phyloP scores from a whole-genome alignment of 2,113 vertebrate species.

The Pogonocichla stellata region DNA sequence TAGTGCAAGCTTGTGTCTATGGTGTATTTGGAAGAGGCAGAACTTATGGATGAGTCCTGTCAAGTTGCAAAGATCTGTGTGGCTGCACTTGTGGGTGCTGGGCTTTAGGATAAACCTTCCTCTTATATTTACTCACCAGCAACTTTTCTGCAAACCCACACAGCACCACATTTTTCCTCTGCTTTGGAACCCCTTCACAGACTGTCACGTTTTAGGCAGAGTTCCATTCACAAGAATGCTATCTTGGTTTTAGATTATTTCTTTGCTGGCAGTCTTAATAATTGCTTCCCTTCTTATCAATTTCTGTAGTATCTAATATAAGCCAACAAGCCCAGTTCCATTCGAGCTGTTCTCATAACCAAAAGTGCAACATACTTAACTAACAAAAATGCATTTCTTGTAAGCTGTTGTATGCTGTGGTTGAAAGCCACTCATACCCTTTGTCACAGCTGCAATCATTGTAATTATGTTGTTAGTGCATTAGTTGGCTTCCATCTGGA shows the following conservation, averaged over 20 bases:
- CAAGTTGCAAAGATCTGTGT: not conserved
- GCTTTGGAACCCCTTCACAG: not conserved
- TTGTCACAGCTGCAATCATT: slow-evolving; percentile 38
- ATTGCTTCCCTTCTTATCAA: not conserved
- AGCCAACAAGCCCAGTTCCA: not conserved
- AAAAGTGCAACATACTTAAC: not conserved
- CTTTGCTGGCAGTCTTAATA: not conserved
- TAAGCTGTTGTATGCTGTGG: not conserved
- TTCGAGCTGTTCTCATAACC: not conserved
- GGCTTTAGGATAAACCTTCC: not conserved
- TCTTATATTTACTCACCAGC: not conserved
- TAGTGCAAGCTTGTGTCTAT: not conserved
- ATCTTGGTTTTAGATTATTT: not conserved
- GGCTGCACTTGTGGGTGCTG: not conserved
- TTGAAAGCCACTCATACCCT: slow-evolving; percentile 12
- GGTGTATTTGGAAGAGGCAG: not conserved
- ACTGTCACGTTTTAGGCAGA: not conserved
- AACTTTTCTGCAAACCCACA: not conserved
- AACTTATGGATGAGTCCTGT: not conserved
- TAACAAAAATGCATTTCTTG: slow-evolving; percentile 15
- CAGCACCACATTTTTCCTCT: not conserved
- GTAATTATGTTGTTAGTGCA: slow-evolving; percentile 52
- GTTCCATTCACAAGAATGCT: not conserved
- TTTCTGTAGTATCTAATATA: not conserved
- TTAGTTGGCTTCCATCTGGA: slow-evolving; percentile 51